Percentiles rank a stretch among this genome's conserved stretches.
phyloP scores from a whole-genome alignment of 2,113 vertebrate genomes.

The Dinomys branickii region DNA sequence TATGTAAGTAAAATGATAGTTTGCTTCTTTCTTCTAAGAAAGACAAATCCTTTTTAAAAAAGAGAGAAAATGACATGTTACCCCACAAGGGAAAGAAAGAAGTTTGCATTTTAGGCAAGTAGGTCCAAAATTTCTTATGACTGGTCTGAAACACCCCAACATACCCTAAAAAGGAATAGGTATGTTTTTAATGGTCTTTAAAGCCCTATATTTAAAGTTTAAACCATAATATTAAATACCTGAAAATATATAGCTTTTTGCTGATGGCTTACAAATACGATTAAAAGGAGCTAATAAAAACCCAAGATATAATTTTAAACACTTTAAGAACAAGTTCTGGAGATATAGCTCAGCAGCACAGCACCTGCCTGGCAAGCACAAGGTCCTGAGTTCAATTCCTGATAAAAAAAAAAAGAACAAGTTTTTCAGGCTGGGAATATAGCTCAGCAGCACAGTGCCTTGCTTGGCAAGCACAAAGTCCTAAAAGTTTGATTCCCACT shows the following conservation, averaged over 20 bases:
- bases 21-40: slow-evolving; percentile 82
- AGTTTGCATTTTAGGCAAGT: neutral
- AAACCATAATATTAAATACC: slow-evolving; percentile 30
- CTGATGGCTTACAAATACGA: neutral
- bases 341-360: no score
- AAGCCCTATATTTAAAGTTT: slow-evolving; percentile 28
- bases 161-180: neutral
- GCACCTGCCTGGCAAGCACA: no score
- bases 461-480: no score
- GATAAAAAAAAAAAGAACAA: no score
- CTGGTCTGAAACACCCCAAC: neutral
- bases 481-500: no score
- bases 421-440: no score
- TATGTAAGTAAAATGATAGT: slow-evolving; percentile 71
- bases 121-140: slow-evolving; percentile 19
- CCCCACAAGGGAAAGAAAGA: neutral
- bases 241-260: slow-evolving; percentile 42
- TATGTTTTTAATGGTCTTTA: slow-evolving; percentile 27
- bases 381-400: no score
- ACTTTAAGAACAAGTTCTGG: neutral
- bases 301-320: slow-evolving; percentile 40
- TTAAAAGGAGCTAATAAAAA: slow-evolving; percentile 31
- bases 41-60: slow-evolving; percentile 77
- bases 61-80: slow-evolving; percentile 31
- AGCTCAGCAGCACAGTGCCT: no score